These are phyloP conservation scores for Cyrtonyx montezumae DNA, from an alignment of 2,113 vertebrate species.

Conservation along the genomic window DNA sequence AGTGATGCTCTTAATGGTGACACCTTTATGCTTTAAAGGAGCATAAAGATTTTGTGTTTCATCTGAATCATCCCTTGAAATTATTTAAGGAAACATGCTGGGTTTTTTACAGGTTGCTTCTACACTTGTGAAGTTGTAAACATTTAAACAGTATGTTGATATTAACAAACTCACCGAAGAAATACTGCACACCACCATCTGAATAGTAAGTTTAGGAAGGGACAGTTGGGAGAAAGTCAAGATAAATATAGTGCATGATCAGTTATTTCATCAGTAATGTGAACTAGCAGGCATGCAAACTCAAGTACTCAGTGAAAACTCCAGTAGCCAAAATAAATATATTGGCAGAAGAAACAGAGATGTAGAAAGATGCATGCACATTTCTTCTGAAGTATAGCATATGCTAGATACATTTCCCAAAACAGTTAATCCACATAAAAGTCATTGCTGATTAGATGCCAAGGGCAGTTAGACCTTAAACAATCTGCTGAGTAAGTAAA, in stretches of 20 bases:
- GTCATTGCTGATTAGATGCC: neutral
- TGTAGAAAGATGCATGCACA: neutral
- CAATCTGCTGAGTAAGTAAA: constrained; percentile 6
- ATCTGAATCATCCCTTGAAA: neutral
- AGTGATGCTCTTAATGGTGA: rapidly evolving
- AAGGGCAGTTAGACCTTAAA: neutral
- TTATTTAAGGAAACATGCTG: neutral
- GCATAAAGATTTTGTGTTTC: neutral
- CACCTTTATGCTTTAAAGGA: neutral
- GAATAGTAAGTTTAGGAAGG: neutral
- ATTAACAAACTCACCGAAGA: neutral
- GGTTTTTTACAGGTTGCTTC: neutral
- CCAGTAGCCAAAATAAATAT: neutral
- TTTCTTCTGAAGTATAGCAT: neutral
- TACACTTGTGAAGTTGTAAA: neutral
- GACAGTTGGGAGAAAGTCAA: neutral
- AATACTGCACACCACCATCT: neutral
- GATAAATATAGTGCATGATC: neutral
- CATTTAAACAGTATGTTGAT: neutral
- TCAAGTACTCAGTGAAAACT: neutral
- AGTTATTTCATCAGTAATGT: neutral
- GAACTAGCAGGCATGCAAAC: neutral
- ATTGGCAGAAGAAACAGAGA: neutral
- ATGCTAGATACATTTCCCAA: neutral
- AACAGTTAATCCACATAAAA: constrained; percentile 7